These are phyloP conservation scores for Falco novaeseelandiae DNA, from an alignment of 2,797 vertebrate species.

Conservation along the genomic window DNA sequence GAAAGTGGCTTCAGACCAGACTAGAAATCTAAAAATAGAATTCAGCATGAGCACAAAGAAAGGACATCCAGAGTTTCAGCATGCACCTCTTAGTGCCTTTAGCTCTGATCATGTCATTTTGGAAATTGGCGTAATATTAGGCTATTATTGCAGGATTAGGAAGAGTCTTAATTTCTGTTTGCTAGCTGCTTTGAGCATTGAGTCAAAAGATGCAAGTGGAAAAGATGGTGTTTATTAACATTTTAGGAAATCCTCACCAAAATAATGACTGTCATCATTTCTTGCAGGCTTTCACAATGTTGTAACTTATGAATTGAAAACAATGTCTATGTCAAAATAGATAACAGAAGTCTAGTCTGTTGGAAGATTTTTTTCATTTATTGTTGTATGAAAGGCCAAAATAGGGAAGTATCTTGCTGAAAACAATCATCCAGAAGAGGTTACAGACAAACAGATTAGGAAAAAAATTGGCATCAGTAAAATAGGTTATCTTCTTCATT, in stretches of 20 bases:
- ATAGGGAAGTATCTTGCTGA: neutral
- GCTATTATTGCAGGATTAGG: neutral
- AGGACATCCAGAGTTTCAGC: neutral
- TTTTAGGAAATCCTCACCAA: neutral
- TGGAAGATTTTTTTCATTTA: neutral
- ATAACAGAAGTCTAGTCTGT: neutral
- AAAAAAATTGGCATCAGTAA: neutral
- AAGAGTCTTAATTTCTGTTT: neutral
- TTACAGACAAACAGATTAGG: neutral
- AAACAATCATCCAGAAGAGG: neutral
- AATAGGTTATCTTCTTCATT: neutral
- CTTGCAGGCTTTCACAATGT: neutral
- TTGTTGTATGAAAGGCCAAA: neutral
- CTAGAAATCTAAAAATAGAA: neutral
- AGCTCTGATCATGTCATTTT: neutral
- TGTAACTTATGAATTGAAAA: neutral
- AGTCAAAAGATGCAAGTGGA: neutral
- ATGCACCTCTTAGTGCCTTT: neutral
- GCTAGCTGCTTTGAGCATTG: neutral
- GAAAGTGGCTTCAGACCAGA: neutral
- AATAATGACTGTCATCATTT: neutral
- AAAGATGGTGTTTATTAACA: neutral
- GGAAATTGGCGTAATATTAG: neutral
- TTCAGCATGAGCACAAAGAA: neutral
- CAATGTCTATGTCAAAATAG: neutral